These are phyloP conservation scores for Panurus biarmicus DNA, from an alignment of 2,113 vertebrate genomes.

Conservation along the genomic window DNA sequence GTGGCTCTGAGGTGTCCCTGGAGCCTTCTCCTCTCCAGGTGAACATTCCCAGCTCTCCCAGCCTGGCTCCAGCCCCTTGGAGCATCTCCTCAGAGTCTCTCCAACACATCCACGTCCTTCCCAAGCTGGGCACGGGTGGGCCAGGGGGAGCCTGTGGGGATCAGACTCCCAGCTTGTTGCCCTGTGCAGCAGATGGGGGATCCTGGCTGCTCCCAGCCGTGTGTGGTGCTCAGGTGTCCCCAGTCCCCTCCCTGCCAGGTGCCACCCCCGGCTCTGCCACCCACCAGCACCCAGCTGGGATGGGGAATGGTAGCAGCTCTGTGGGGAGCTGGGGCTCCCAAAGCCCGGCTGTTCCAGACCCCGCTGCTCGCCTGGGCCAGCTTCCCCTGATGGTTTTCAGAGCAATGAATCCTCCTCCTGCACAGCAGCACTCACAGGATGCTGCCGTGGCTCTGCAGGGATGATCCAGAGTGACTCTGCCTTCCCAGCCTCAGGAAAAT, in stretches of 20 bases:
- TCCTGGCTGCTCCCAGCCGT: not conserved
- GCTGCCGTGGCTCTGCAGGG: fast-evolving
- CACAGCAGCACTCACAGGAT: fast-evolving
- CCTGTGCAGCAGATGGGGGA: not conserved
- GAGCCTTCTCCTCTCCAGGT: not conserved
- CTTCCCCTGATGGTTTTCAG: not conserved
- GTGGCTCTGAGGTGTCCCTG: not conserved
- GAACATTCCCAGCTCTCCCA: fast-evolving
- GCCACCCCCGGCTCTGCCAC: too few relatives aligned
- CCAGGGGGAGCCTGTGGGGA: not conserved
- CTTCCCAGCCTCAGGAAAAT: not conserved
- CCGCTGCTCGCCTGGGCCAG: not conserved
- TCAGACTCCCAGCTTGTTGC: not conserved
- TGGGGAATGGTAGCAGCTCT: not conserved
- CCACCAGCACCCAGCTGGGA: too few relatives aligned
- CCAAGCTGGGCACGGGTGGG: not conserved
- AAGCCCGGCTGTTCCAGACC: not conserved
- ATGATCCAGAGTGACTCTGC: too few relatives aligned
- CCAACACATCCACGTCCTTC: not conserved
- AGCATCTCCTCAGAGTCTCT: too few relatives aligned
- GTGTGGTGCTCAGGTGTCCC: not conserved
- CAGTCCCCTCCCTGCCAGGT: too few relatives aligned
- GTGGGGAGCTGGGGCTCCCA: too few relatives aligned
- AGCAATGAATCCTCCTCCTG: not conserved
- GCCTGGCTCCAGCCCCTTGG: too few relatives aligned